phyloP scores from a whole-genome alignment of 2,113 vertebrate species.

The Protomyctophum bolini region DNA sequence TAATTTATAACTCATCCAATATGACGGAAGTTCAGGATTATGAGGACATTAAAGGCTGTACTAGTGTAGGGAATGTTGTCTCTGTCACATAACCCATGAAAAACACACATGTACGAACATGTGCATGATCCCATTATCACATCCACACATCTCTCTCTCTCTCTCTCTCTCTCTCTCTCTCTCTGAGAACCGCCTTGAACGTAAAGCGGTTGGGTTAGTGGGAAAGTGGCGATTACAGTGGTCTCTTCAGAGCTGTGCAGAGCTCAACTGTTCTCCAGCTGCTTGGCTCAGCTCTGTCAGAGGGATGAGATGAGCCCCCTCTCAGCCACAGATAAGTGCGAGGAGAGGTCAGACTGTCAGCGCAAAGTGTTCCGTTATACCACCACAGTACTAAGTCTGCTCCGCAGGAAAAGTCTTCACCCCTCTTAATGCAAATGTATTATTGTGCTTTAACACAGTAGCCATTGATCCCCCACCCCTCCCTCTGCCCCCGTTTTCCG shows the following conservation, averaged over 20 bases:
- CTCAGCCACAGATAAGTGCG: slow-evolving; percentile 53
- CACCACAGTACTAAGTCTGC: slow-evolving; percentile 38
- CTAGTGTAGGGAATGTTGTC: too few relatives aligned
- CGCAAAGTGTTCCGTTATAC: slow-evolving; percentile 43
- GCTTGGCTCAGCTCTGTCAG: slow-evolving; percentile 37
- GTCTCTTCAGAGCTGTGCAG: slow-evolving; percentile 46
- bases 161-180: background rate
- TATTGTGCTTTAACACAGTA: slow-evolving; percentile 47
- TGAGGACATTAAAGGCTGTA: too few relatives aligned
- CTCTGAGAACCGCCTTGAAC: slow-evolving; percentile 22
- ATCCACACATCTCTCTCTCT: background rate
- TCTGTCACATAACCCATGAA: too few relatives aligned
- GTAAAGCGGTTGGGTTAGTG: slow-evolving; percentile 30
- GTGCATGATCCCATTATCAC: background rate
- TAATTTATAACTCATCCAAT: background rate
- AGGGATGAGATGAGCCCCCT: slow-evolving; percentile 54
- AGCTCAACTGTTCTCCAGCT: slow-evolving; percentile 58
- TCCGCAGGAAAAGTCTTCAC: slow-evolving; percentile 52
- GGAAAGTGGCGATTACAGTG: slow-evolving; percentile 45
- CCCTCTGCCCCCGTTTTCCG: background rate
- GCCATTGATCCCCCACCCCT: slow-evolving; percentile 26
- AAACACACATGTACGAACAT: background rate
- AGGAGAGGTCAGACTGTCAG: slow-evolving; percentile 52
- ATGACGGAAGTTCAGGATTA: background rate
- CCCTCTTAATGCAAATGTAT: slow-evolving; percentile 63